Base-by-base conservation (phyloP, 2,797 vertebrate genomes). In the Chelonia mydas region DNA sequence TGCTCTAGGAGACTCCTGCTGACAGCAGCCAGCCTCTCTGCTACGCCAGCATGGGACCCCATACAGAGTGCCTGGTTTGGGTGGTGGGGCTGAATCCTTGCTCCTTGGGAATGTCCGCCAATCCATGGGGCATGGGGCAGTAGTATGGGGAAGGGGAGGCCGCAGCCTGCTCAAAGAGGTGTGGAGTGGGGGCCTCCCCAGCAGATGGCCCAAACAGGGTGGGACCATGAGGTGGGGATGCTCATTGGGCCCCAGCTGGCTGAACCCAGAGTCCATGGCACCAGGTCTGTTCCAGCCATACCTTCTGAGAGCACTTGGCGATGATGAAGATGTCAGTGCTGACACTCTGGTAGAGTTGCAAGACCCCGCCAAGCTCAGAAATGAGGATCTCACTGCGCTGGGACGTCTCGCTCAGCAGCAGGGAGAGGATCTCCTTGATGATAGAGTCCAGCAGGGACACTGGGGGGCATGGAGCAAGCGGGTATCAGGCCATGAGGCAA, bases 301-400 rank as follows among this genome's bases (percentile, higher is more conserved):
- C 99, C 98, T 93, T 97, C 51, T 97, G 90, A 49, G 98, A 97
- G 81, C 98, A 99, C 86, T 90, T 94, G 54, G 98, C 97, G 45
- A 99, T 97, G 45, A 97, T 78, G 1, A 96, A 89, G 78, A 98
- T 91, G 83, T 98, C 98, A 2, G 88, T 86, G 3, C 95, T 98
- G 72, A 98, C 97, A 2, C 47, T 90, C 76, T 96, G 92, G 45
- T 99, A 98, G 76, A 97, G 93, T 41, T 97, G 90, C 15, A 97
- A 78, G 31, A 95, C 95, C 12, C 33, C 96, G 25, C 97, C 97
- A 92, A 99, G 90, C 86, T 99, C 97, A 4, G 90, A 96, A 28
- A 98, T 86, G 6, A 99, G 91, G 5, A 51, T 94, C 77, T 98
- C 94, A 33, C 98, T 98, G 28, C 61, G 96, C 19, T 93, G 90